Percentiles rank a stretch among this genome's conserved stretches.
Conservation (phyloP, 2,113 vertebrate genomes). For the Pao palembangensis region DNA sequence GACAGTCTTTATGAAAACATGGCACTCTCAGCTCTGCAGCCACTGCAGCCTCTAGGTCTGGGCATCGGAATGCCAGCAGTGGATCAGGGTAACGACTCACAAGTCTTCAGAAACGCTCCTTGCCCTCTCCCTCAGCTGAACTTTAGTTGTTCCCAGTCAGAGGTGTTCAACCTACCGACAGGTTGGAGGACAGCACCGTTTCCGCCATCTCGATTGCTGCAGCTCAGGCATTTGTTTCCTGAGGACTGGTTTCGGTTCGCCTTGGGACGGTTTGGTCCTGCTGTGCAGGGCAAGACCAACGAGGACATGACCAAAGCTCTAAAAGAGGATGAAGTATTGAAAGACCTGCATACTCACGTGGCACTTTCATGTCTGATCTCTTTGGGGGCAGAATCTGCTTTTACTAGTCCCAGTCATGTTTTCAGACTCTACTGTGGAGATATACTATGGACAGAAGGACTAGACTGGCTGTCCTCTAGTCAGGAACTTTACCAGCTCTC, state of each 20-base stretch:
- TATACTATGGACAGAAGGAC: slow-evolving; percentile 85
- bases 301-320: slow-evolving; percentile 81
- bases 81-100: slow-evolving; percentile 73
- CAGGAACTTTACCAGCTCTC: slow-evolving; percentile 89
- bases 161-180: slow-evolving; percentile 81
- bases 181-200: slow-evolving; percentile 84
- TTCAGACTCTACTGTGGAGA: slow-evolving; percentile 87
- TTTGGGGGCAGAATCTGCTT: slow-evolving; percentile 81
- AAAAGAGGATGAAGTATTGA: slow-evolving; percentile 81
- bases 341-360: slow-evolving; percentile 82
- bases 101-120: slow-evolving; percentile 73
- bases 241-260: slow-evolving; percentile 91
- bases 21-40: slow-evolving; percentile 74
- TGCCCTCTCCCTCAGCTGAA: slow-evolving; percentile 63
- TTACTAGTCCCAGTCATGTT: slow-evolving; percentile 84
- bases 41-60: slow-evolving; percentile 74
- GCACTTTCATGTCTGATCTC: slow-evolving; percentile 85
- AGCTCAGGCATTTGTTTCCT: slow-evolving; percentile 85
- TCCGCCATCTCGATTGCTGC: slow-evolving; percentile 74
- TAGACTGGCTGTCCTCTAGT: slow-evolving; percentile 88
- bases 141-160: slow-evolving; percentile 85
- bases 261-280: slow-evolving; percentile 80
- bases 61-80: slow-evolving; percentile 72
- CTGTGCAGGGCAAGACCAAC: slow-evolving; percentile 76
- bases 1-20: slow-evolving; percentile 73